A percentile compares a stretch with the other conserved stretches of the same genome.
These are phyloP conservation scores for Synergus japonicus DNA, from an alignment of 2,888 invertebrate species.

Conservation along the genomic window DNA sequence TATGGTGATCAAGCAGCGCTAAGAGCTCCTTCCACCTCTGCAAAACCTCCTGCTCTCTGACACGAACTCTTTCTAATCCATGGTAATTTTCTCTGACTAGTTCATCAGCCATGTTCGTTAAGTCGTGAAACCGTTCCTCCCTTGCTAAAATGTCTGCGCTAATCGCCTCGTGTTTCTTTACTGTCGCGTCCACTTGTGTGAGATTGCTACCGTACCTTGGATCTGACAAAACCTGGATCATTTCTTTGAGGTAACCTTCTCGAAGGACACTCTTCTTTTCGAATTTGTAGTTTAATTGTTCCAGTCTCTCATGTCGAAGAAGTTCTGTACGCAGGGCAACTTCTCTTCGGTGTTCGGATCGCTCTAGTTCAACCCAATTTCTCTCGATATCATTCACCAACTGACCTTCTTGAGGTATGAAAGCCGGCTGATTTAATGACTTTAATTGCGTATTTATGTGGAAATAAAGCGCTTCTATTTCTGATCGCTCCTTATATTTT, in stretches of 20 bases:
- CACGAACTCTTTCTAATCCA: conserved; percentile 87
- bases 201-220: conserved; percentile 94
- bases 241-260: conserved; percentile 97
- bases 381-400: conserved; percentile 96
- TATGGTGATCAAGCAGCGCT: conserved; percentile 90
- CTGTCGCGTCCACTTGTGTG: conserved; percentile 96
- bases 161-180: conserved; percentile 99
- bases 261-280: conserved; percentile 96
- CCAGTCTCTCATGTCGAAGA: conserved; percentile 93
- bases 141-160: conserved; percentile 96
- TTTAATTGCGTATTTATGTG: conserved; percentile 97
- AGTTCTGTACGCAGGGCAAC: conserved; percentile 94
- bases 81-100: conserved; percentile 95
- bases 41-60: conserved; percentile 87
- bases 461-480: conserved; percentile 97
- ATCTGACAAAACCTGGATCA: conserved; percentile 96
- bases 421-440: conserved; percentile 93
- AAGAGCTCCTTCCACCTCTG: conserved; percentile 92
- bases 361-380: conserved; percentile 95
- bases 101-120: conserved; percentile 96
- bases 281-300: conserved; percentile 97
- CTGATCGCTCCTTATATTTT: conserved; percentile 98
- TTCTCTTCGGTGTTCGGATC: conserved; percentile 96
- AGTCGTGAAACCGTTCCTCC: conserved; percentile 95
- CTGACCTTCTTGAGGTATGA: conserved; percentile 92